Conservation (phyloP, 1,140 invertebrate genomes). For the Reticulitermes speratus region DNA sequence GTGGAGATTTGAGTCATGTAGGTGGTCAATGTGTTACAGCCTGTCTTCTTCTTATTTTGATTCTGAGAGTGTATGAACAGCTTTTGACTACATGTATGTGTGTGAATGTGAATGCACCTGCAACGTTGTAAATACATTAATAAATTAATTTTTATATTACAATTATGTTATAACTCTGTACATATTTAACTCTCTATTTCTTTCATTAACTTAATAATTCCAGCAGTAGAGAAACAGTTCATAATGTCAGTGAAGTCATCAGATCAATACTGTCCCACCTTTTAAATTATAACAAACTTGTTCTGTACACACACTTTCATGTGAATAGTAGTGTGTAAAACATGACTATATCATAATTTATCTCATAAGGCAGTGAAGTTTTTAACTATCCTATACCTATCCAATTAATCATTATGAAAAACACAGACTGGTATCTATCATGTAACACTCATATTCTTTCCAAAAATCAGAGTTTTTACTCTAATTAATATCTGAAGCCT, state of each 20-base stretch:
- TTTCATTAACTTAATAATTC: neutral
- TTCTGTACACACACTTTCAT: neutral
- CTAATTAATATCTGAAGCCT: too few species aligned
- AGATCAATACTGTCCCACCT: neutral
- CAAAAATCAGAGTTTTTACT: too few species aligned
- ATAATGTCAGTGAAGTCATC: neutral
- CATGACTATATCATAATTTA: neutral
- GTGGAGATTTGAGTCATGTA: neutral
- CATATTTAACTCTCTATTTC: neutral
- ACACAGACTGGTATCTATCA: too few species aligned
- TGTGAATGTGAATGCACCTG: neutral
- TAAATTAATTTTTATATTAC: conserved; percentile 7
- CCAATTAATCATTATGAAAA: neutral
- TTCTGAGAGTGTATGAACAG: neutral
- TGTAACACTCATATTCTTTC: too few species aligned
- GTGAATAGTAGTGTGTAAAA: neutral
- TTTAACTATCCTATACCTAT: neutral
- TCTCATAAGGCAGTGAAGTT: neutral
- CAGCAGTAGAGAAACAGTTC: neutral
- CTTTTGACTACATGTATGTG: neutral
- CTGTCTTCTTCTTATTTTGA: neutral
- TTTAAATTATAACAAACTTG: neutral
- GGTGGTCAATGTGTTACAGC: neutral
- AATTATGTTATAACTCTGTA: neutral
- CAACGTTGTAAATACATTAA: neutral